Evolutionary conservation across 2,113 vertebrate genomes (phyloP).

Genomic region (Ranitomeya imitator): DNA sequence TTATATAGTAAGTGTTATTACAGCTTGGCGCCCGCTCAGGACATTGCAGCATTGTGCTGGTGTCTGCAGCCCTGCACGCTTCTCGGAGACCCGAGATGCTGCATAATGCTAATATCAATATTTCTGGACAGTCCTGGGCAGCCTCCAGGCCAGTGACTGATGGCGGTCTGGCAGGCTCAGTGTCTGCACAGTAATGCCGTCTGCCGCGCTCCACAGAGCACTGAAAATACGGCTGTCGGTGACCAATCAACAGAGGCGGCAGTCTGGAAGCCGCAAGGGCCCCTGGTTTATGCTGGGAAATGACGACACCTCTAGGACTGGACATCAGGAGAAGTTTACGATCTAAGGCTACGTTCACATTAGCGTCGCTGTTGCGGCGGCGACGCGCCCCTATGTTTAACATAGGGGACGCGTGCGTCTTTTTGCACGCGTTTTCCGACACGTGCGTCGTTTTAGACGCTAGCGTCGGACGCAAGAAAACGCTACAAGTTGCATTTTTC

Average conservation of each 20-base stretch:
- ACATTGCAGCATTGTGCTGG: background rate
- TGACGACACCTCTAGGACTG: background rate
- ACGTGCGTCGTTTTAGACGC: no score
- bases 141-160: background rate
- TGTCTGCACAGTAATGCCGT: conserved; percentile 9
- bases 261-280: background rate
- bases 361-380: no score
- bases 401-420: no score
- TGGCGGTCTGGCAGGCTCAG: background rate
- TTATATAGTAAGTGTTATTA: no score
- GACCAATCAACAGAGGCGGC: background rate
- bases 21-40: background rate
- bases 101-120: conserved; percentile 20
- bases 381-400: no score
- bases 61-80: background rate
- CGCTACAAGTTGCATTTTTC: no score
- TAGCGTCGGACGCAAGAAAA: no score
- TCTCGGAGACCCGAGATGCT: background rate
- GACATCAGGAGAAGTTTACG: background rate
- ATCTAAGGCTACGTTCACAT: no score
- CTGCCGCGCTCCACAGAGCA: background rate
- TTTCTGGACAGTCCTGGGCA: conserved; percentile 14
- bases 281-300: background rate
- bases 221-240: background rate
- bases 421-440: no score